These are phyloP conservation scores for Tuberolachnus salignus DNA, from an alignment of 2,888 invertebrate species.

Conservation along the genomic window DNA sequence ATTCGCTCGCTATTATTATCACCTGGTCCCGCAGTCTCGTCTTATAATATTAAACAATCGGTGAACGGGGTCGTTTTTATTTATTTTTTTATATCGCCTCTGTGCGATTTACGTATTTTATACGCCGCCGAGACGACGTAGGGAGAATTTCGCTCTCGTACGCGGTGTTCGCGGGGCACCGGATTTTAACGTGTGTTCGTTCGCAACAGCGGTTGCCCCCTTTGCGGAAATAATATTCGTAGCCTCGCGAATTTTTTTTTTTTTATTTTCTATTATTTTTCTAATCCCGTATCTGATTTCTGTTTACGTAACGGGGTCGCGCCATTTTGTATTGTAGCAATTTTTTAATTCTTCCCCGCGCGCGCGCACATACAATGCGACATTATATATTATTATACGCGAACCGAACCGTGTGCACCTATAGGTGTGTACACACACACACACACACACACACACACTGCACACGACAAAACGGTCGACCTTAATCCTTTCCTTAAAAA, in stretches of 20 bases:
- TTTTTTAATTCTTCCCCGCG: slow-evolving; percentile 44
- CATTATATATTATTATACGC: too few relatives aligned
- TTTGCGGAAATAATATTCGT: slow-evolving; percentile 52
- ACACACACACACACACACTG: not conserved
- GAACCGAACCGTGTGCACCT: too few relatives aligned
- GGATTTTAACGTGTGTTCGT: slow-evolving; percentile 4
- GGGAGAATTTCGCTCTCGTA: not conserved
- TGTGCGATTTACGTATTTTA: not conserved
- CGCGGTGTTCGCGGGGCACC: not conserved
- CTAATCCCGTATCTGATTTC: slow-evolving; percentile 56
- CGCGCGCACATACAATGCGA: not conserved
- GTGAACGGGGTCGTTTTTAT: not conserved
- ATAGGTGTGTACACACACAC: not conserved
- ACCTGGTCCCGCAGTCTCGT: not conserved
- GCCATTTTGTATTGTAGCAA: slow-evolving; percentile 53
- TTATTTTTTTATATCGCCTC: not conserved
- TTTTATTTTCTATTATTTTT: too few relatives aligned
- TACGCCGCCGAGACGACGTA: not conserved
- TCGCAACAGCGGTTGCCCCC: not conserved
- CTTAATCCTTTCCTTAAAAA: slow-evolving; percentile 51
- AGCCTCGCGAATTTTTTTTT: slow-evolving; percentile 35
- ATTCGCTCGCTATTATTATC: not conserved
- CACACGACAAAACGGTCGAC: slow-evolving; percentile 51
- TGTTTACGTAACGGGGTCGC: slow-evolving; percentile 51
- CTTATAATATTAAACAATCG: not conserved